Base-by-base conservation (phyloP, 1,140 invertebrate genomes). In the Pogonomyrmex barbatus region DNA sequence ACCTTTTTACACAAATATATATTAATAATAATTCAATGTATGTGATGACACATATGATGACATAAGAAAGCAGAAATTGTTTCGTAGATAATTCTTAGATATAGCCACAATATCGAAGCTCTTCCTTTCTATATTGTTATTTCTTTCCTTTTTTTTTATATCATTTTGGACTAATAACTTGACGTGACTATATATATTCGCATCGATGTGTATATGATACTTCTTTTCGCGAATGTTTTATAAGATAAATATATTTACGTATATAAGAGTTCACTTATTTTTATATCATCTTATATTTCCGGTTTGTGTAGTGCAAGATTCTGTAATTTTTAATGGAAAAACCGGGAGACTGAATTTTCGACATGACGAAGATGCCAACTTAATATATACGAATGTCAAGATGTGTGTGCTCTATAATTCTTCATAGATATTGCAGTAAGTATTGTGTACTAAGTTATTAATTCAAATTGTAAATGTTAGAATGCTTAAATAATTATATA, bases 291-390 rank as follows among this genome's bases (percentile, higher is more conserved):
- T 90, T 81, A 47, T 91, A 85, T 91, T 90, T 91, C 89, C 90
- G 88, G 62, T 91, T 90, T 91, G 89, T 88, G 90, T 91, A 91
- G 90, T 88, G 89, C 90, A 79, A 91, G 90, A 88, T 90, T 87
- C 71, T 81, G 76, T 91, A 91, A 88, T 91, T 91, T 88, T 90
- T 90, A 90, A 91, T 88, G 90, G 90, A 90, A 88, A 86, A 42
- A 90, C 76, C 70, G 47, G 68, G 85, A 90, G 89, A 82, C 85
- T 90, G 89, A 91, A 88, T 90, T 83, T 87, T 65, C 90, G 76
- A 87, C 90, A 70, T 85, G 86, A 78, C 50, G 87, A 90, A 87
- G 90, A 88, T 88, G 89, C 88, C 84, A 71, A 33, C 89, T 90
- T 91, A 84, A 76, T 90, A 90, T 88, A 91, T 91, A 85, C 67